Evolutionary conservation across 2,113 vertebrate genomes (phyloP), one percentile per base, ranked within the genome.

Genomic region (Bubo bubo): DNA sequence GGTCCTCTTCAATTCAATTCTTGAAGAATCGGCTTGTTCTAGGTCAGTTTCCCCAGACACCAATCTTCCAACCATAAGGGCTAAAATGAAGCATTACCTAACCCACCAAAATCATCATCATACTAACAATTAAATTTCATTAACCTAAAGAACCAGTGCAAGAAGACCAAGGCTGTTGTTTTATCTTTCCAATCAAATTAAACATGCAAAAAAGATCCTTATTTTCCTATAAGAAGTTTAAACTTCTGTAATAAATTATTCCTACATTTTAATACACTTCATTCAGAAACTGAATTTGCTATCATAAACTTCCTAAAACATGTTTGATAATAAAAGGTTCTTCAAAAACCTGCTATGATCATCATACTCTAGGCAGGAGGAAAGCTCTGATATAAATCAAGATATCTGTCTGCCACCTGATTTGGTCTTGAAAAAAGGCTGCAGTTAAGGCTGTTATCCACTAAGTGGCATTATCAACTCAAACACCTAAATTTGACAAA

Each of bases 401-500:
- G 34, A 52, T 3, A 59, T 43, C 35, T 34, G 12, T 20, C 24
- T 71, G 41, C 30, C 18, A 89, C 71, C 50, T 72, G 39, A 77
- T 63, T 34, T 55, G 32, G 28, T 23, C 68, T 63, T 52, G 45
- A 45, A 55, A 86, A 49, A 30, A 95, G 58, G 68, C 47, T 98
- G 98, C 94, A 98, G 96, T 98, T 95, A 93, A 72, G 63, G 24
- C 60, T 75, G 24, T 71, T 45, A 58, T 90, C 98, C 98, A 98
- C 97, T 97, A 98, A 93, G 97, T 82, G 98, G 98, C 94, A 84
- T 73, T 63, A 95, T 93, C 70, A 83, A 62, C 90, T 79, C 95
- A 92, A 45, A 52, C 67, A 97, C 70, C 62, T 77, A 60, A 45
- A 79, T 79, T 17, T 37, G 63, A 60, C 66, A 72, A 50, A 83